phyloP scores from a whole-genome alignment of 2,113 vertebrate genomes.

The Gopherus evgoodei region DNA sequence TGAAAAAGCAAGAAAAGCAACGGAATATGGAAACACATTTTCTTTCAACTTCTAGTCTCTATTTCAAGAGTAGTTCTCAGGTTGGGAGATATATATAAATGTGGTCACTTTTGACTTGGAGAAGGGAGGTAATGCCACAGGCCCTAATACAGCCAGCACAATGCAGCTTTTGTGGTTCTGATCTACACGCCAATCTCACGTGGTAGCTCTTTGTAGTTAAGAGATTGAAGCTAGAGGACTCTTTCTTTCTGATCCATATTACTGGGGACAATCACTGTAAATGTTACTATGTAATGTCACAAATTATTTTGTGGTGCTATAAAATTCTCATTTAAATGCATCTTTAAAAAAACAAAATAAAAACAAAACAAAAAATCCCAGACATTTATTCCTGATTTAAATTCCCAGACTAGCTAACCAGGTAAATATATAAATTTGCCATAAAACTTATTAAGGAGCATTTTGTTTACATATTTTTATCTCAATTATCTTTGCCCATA shows the following conservation, averaged over 20 bases:
- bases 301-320: background rate
- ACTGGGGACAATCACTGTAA: background rate
- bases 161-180: background rate
- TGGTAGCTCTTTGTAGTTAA: background rate
- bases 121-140: background rate
- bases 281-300: background rate
- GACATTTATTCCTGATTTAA: constrained; percentile 33
- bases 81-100: background rate
- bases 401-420: constrained; percentile 48
- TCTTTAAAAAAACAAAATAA: constrained; percentile 12
- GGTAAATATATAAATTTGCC: constrained; percentile 71
- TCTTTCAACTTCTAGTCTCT: background rate
- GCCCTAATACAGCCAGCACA: background rate
- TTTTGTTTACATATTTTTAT: constrained; percentile 86
- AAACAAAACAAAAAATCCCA: background rate
- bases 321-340: background rate
- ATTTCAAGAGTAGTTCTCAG: background rate
- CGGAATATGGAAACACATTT: background rate
- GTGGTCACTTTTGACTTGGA: background rate
- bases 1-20: background rate
- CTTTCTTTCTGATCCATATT: background rate
- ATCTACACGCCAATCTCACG: background rate
- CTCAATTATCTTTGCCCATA: constrained; percentile 82
- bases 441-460: constrained; percentile 78
- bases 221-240: accelerated